Evolutionary conservation across 2,113 vertebrate genomes (phyloP).

Genomic region (Oryctolagus cuniculus): mOryCun1.1 NC_091435.1:112953001-112953500

Average conservation of each 20-base stretch:
- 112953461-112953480: too few relatives aligned
- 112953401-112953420: not conserved
- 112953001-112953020: not conserved
- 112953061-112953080: not conserved
- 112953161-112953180: not conserved
- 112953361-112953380: constrained; percentile 14
- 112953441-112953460: too few relatives aligned
- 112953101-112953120: too few relatives aligned
- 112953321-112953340: not conserved
- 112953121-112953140: not conserved
- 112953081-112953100: too few relatives aligned
- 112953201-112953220: not conserved
- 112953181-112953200: not conserved
- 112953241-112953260: not conserved
- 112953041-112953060: not conserved
- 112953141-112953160: not conserved
- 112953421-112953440: too few relatives aligned
- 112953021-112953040: not conserved
- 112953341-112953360: not conserved
- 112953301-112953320: not conserved
- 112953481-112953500: too few relatives aligned
- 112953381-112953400: not conserved
- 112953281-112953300: not conserved
- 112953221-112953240: not conserved
- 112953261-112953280: not conserved